phyloP scores from a whole-genome alignment of 2,797 vertebrate species.

The Oceanodroma leucorhoa region DNA sequence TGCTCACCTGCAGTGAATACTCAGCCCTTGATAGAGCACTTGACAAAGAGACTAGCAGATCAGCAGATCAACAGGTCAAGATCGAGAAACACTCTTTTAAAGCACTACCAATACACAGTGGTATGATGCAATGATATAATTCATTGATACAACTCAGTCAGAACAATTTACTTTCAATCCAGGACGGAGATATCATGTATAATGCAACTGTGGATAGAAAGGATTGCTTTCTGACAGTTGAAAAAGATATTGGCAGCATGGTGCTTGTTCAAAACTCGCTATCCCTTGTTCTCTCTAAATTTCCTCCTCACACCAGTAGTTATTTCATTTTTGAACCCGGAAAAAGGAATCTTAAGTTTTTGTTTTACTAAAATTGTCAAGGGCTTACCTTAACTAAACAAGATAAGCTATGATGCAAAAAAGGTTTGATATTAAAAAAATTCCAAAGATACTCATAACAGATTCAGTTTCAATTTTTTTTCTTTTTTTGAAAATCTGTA shows the following conservation, averaged over 20 bases:
- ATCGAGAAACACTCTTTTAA: background rate
- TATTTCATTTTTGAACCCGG: background rate
- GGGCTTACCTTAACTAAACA: background rate
- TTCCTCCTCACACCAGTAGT: background rate
- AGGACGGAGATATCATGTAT: background rate
- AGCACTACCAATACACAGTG: background rate
- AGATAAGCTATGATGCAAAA: background rate
- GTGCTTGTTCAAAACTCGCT: background rate
- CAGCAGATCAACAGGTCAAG: background rate
- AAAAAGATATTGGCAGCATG: background rate
- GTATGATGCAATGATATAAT: background rate
- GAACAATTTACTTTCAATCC: background rate
- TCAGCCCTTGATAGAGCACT: background rate
- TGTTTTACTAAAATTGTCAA: background rate
- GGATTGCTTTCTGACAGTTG: background rate
- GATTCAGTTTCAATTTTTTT: background rate
- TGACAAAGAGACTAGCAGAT: background rate
- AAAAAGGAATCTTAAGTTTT: background rate
- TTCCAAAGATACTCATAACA: background rate
- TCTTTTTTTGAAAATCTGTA: background rate
- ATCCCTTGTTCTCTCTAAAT: background rate
- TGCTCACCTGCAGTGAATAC: background rate
- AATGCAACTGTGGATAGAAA: background rate
- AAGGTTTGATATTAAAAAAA: background rate
- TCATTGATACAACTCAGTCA: background rate